Percentiles rank a stretch among this genome's conserved stretches.
Conservation (phyloP, 2,888 invertebrate species). For the Tenthredo distinguenda region DNA sequence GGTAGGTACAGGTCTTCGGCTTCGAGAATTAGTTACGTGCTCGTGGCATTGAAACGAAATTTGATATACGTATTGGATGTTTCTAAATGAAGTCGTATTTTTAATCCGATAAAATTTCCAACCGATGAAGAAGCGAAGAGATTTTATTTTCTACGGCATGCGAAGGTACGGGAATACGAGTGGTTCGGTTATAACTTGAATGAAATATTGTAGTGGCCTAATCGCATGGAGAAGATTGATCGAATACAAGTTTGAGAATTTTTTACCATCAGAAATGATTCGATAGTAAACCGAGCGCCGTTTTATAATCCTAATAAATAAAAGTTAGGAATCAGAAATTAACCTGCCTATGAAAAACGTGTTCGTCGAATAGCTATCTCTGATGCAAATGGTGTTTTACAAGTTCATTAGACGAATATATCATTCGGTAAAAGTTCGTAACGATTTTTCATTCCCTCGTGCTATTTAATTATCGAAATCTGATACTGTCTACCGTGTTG, state of each 20-base stretch:
- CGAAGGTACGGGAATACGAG: not conserved
- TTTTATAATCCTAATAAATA: constrained; percentile 14
- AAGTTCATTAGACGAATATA: constrained; percentile 38
- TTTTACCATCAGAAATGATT: not conserved
- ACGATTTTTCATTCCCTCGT: constrained; percentile 26
- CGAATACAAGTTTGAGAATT: not conserved
- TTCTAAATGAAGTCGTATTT: not conserved
- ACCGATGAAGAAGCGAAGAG: not conserved
- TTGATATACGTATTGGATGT: not conserved
- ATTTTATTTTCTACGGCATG: not conserved
- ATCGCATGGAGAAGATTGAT: constrained; percentile 19
- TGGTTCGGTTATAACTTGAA: not conserved
- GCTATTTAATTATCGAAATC: constrained; percentile 45
- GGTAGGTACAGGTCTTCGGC: not conserved
- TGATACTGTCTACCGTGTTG: constrained; percentile 26
- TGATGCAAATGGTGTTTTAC: constrained; percentile 25
- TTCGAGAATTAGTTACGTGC: not conserved
- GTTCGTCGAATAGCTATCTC: not conserved
- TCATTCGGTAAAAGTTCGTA: not conserved
- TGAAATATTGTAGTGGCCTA: not conserved
- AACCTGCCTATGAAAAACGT: constrained; percentile 9
- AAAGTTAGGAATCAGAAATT: constrained; percentile 8
- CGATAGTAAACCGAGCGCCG: not conserved
- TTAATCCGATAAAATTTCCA: not conserved
- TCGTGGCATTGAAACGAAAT: not conserved